Evolutionary conservation across 92 coral and sea anemone genomes (phyloP), one percentile per base, ranked within the genome.

Genomic region (Palythoa grandiflora): DNA sequence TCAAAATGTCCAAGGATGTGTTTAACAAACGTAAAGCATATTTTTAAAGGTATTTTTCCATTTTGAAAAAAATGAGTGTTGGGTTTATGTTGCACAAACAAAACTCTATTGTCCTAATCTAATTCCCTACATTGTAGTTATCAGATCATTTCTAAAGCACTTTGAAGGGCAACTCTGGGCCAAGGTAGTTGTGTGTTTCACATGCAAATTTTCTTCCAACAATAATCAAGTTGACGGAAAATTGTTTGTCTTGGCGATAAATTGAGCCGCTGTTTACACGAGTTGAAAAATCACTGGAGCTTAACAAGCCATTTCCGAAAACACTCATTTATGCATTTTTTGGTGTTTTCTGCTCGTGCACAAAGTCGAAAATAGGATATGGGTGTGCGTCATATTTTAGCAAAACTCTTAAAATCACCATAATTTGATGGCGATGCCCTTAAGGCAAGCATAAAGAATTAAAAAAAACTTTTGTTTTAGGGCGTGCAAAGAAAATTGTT

Each of bases 161-260:
- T 44, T 65, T 79, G n/a, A 40, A 14, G 75, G 63, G 63, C 86
- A 47, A 63, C 47, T 39, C 61, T 8, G 6, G 61, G 63, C 75
- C 74, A 80, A 80, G 54, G 72, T 9, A 38, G 19, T 5, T 39
- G 3, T 35, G 44, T 21, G 66, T 81, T 81, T 81, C 57, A 65
- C 61, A 81, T 81, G 86, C 60, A 81, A 81, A 81, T 81, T 81
- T 77, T 77, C n/a, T 44, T 65, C 35, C 60, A 47, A 48, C 13
- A 68, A 66, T 53, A 81, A 66, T 65, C 6, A 48, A 65, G 37
- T 50, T 81, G 75, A 20, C 86, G 20, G 63, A 68, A 66, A 66
- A 68, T 63, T 66, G 86, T 81, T 81, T 81, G 86, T 14, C 76
- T 65, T 65, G 86, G 66, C 86, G 86, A 81, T 66, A 81, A 35